These are phyloP conservation scores for Sesia bembeciformis DNA, from an alignment of 2,888 invertebrate genomes.

Conservation along the genomic window DNA sequence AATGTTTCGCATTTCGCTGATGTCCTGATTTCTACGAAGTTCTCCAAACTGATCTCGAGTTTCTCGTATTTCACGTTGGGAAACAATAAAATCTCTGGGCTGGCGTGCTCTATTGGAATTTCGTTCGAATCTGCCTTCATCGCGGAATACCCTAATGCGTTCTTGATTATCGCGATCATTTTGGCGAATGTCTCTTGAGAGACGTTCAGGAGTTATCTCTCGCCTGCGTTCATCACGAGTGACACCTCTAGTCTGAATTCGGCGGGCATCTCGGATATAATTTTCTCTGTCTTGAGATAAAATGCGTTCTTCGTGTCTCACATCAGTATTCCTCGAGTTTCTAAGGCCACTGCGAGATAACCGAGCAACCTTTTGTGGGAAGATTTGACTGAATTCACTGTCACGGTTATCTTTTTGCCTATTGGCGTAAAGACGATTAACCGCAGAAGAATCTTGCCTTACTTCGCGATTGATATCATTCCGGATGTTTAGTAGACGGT, in stretches of 20 bases:
- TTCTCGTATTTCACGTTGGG: not conserved
- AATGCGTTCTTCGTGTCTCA: not conserved
- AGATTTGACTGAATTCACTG: not conserved
- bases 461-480: constrained; percentile 16
- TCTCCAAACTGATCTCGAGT: not conserved
- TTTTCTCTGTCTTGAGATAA: not conserved
- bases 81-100: too few relatives aligned
- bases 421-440: not conserved
- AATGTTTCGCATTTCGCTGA: constrained; percentile 5
- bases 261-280: not conserved
- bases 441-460: not conserved
- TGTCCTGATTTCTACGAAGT: constrained; percentile 1
- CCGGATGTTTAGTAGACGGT: constrained; percentile 10
- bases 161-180: constrained; percentile 1
- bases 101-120: not conserved
- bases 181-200: constrained; percentile 2
- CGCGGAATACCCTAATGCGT: not conserved
- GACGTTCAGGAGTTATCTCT: not conserved
- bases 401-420: constrained; percentile 1
- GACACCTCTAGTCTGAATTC: not conserved
- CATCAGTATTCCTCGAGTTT: not conserved
- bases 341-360: too few relatives aligned
- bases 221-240: not conserved
- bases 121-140: not conserved
- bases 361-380: not conserved